Conservation (phyloP, 2,113 vertebrate genomes). For the Prinia subflava region DNA sequence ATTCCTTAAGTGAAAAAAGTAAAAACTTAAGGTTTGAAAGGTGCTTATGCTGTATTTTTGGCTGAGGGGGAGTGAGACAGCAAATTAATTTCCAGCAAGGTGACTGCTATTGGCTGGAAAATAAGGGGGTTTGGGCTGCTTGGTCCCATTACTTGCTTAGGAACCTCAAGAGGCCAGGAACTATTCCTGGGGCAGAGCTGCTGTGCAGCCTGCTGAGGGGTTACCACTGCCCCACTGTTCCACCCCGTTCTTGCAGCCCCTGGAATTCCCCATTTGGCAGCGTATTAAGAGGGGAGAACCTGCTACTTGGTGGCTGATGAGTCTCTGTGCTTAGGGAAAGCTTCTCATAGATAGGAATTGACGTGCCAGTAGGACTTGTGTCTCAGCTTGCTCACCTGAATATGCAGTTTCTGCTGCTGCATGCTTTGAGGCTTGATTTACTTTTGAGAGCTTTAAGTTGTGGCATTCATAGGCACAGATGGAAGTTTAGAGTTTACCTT, state of each 20-base stretch:
- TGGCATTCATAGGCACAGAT: background rate
- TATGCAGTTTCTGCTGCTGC: background rate
- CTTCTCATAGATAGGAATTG: fast-evolving
- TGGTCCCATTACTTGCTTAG: fast-evolving
- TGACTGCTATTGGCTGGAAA: background rate
- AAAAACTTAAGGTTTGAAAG: background rate
- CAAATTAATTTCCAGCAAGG: background rate
- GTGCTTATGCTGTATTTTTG: background rate
- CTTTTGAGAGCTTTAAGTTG: background rate
- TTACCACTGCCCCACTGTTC: background rate
- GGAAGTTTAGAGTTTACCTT: background rate
- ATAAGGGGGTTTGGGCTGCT: background rate
- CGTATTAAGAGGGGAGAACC: background rate
- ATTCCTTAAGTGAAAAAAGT: background rate
- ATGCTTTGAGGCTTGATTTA: background rate
- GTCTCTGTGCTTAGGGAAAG: no score
- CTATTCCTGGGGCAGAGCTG: background rate
- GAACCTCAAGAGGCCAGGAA: background rate
- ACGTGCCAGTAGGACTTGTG: background rate
- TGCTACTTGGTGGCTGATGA: fast-evolving
- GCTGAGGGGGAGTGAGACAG: background rate
- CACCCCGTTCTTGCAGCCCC: background rate
- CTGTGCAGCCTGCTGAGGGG: background rate
- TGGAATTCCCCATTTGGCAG: background rate
- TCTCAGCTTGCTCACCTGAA: background rate